phyloP scores from a whole-genome alignment of 1,140 invertebrate genomes.

The Drosophila burlai region DNA sequence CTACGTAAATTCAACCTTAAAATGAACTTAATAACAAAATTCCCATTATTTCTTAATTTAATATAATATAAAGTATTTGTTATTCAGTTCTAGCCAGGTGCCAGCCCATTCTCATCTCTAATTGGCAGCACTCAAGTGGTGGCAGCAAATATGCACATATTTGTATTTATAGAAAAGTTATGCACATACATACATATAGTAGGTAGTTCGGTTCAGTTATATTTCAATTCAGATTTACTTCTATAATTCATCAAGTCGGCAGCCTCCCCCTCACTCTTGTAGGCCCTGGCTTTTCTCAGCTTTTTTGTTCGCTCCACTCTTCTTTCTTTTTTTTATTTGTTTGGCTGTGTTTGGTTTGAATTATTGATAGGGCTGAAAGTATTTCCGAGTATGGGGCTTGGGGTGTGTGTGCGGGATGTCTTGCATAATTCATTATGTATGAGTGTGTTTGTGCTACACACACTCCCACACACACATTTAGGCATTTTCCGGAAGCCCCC shows the following conservation, averaged over 20 bases:
- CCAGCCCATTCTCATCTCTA: conserved; percentile 8
- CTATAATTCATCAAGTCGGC: conserved; percentile 78
- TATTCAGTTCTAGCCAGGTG: not conserved
- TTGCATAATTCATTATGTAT: conserved; percentile 80
- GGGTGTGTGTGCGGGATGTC: conserved; percentile 40
- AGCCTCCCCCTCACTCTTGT: conserved; percentile 7
- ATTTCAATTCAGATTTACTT: conserved; percentile 81
- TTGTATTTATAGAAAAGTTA: conserved; percentile 28
- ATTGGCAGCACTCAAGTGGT: conserved; percentile 19
- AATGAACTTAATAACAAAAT: not conserved
- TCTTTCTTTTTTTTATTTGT: conserved; percentile 48
- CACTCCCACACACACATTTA: conserved; percentile 34
- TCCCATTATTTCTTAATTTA: not conserved
- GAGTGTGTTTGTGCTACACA: conserved; percentile 16
- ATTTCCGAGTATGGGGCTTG: conserved; percentile 20
- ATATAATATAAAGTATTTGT: not conserved
- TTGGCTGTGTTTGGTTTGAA: conserved; percentile 64
- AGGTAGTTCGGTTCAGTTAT: conserved; percentile 55
- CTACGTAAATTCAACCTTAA: no score
- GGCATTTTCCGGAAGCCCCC: conserved; percentile 50
- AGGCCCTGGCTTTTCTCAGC: conserved; percentile 12
- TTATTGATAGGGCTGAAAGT: conserved; percentile 75
- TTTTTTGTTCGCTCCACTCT: not conserved
- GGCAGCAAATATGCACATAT: conserved; percentile 33
- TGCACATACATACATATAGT: conserved; percentile 28